Conservation (phyloP, 2,888 invertebrate species). For the Troides helena region DNA sequence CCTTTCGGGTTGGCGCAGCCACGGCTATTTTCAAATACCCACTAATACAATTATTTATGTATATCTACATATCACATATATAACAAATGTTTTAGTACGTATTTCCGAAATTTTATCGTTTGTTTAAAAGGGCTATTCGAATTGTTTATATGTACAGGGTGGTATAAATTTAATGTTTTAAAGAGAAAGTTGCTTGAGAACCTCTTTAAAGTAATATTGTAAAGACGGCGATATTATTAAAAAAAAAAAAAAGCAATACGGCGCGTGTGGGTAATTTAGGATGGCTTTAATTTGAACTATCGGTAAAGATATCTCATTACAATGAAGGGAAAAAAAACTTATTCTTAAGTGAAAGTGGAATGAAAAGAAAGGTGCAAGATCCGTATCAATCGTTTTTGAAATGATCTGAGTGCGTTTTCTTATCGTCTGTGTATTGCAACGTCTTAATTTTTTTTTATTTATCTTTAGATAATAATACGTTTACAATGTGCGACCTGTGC, state of each 20-base stretch:
- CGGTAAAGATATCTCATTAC: slow-evolving; percentile 14
- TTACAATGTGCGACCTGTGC: no score
- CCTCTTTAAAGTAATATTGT: no score
- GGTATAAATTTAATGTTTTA: no score
- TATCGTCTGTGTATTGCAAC: slow-evolving; percentile 7
- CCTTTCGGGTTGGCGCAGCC: no score
- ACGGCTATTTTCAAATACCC: no score
- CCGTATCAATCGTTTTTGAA: slow-evolving; percentile 24
- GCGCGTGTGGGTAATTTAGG: slow-evolving; percentile 11
- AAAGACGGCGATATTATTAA: not conserved
- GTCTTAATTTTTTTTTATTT: slow-evolving; percentile 17
- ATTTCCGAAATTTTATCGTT: not conserved
- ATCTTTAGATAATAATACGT: slow-evolving; percentile 13
- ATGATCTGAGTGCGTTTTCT: slow-evolving; percentile 13
- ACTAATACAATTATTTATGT: no score
- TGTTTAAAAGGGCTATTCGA: no score
- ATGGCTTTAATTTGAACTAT: slow-evolving; percentile 23
- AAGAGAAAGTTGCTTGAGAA: no score
- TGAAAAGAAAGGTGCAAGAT: slow-evolving; percentile 30
- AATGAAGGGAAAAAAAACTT: slow-evolving; percentile 18
- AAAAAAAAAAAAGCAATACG: slow-evolving; percentile 4
- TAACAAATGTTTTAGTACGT: no score
- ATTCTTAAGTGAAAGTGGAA: slow-evolving; percentile 27
- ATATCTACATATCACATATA: no score
- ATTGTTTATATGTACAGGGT: no score